Evolutionary conservation across 2,797 vertebrate species (phyloP).

Genomic region (Sylvilagus floridanus): DNA sequence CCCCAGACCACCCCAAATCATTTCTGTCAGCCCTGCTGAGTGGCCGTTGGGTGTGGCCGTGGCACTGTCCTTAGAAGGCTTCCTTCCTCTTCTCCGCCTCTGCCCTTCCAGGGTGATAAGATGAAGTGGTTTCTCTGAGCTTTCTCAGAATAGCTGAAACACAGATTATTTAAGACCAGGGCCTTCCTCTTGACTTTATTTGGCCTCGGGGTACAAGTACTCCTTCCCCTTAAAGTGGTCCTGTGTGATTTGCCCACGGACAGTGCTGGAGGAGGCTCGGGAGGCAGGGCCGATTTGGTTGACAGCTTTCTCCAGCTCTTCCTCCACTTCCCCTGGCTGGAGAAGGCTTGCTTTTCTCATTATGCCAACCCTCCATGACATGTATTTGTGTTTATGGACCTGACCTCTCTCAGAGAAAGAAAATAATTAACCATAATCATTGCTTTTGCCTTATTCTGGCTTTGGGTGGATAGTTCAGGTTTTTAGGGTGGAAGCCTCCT

Average conservation of each 20-base stretch:
- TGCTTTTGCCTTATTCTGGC: not conserved
- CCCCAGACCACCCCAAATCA: not conserved
- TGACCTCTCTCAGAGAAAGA: not conserved
- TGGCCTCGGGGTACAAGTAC: not conserved
- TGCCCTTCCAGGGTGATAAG: not conserved
- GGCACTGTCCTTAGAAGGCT: not conserved
- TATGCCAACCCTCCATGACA: not conserved
- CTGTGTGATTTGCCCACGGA: not conserved
- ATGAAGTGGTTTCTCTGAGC: not conserved
- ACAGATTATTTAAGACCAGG: not conserved
- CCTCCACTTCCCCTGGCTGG: not conserved
- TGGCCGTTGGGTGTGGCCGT: not conserved
- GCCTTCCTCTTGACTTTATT: not conserved
- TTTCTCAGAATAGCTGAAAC: not conserved
- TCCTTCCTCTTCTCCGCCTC: not conserved
- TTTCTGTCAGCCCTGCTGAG: not conserved
- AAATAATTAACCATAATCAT: not conserved
- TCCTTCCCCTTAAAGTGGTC: not conserved
- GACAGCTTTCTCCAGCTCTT: not conserved
- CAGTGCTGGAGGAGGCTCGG: not conserved
- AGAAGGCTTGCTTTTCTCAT: not conserved
- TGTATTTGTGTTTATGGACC: constrained; percentile 22
- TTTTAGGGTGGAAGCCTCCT: not conserved
- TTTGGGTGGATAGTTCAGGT: not conserved
- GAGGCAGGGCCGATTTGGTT: not conserved